phyloP scores from a whole-genome alignment of 2,797 vertebrate species.

The Nannoperca obscura region DNA sequence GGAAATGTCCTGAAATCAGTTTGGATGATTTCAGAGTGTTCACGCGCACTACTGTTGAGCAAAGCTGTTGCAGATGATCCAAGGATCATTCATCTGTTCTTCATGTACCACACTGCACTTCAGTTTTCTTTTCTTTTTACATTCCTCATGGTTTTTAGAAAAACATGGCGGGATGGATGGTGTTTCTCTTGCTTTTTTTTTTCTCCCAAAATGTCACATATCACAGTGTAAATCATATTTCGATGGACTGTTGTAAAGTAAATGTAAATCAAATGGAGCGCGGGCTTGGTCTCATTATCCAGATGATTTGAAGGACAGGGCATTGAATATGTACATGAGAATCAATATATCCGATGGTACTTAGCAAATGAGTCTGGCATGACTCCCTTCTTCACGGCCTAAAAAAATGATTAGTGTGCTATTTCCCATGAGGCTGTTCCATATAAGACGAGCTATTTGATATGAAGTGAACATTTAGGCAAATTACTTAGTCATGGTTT shows the following conservation, averaged over 20 bases:
- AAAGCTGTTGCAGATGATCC: neutral
- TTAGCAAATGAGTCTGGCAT: conserved; percentile 63
- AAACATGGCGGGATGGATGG: neutral
- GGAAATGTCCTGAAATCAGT: conserved; percentile 82
- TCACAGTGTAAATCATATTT: neutral
- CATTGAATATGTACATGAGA: conserved; percentile 28
- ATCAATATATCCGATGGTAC: conserved; percentile 54
- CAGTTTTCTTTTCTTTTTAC: neutral
- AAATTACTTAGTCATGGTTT: conserved; percentile 55
- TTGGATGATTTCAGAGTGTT: conserved; percentile 77
- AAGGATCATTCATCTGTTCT: neutral
- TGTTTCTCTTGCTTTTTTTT: neutral
- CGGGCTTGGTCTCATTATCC: conserved; percentile 38
- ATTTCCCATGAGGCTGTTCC: conserved; percentile 21
- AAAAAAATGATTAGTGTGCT: conserved; percentile 51
- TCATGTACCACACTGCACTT: neutral
- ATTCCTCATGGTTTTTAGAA: neutral
- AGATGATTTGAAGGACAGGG: conserved; percentile 39
- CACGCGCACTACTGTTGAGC: conserved; percentile 21
- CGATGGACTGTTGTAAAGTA: conserved; percentile 8
- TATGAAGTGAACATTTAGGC: conserved; percentile 50
- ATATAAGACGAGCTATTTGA: conserved; percentile 19
- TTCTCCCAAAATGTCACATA: neutral
- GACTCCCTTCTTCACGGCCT: conserved; percentile 20
- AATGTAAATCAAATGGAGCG: conserved; percentile 18